These are phyloP conservation scores for Dendrocopos noguchii DNA, from an alignment of 2,113 vertebrate species.

Conservation along the genomic window DNA sequence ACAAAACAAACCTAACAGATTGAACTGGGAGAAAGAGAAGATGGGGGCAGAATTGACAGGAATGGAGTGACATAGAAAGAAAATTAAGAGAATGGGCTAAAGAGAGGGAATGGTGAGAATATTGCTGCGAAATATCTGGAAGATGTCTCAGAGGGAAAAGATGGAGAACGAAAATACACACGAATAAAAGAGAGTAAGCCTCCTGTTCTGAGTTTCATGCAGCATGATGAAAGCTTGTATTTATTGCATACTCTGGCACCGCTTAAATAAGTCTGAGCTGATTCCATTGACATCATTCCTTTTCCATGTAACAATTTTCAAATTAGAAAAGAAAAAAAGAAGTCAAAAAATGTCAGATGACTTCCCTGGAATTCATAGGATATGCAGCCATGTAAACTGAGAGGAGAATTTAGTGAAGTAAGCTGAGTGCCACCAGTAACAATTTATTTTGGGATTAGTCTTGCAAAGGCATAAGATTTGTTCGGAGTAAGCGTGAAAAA, in stretches of 20 bases:
- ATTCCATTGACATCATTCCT: background rate
- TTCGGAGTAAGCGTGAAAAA: background rate
- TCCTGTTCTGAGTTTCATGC: background rate
- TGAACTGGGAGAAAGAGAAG: background rate
- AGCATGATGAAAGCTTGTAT: constrained; percentile 32
- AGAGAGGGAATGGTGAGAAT: background rate
- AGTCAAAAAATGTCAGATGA: background rate
- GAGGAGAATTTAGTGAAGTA: background rate
- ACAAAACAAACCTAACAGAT: background rate
- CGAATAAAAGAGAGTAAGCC: background rate
- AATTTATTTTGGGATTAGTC: background rate
- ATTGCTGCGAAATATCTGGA: background rate
- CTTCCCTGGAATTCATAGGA: background rate
- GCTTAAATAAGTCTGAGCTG: constrained; percentile 19
- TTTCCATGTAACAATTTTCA: background rate
- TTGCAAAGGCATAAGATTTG: background rate
- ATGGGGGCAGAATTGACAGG: background rate
- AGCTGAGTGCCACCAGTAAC: background rate
- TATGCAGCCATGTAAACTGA: background rate
- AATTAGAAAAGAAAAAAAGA: background rate
- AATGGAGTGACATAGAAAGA: background rate
- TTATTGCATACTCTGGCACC: background rate
- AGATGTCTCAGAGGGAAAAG: background rate
- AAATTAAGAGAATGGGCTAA: background rate
- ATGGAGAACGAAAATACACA: background rate